A percentile compares a stretch with the other conserved stretches of the same genome.
Evolutionary conservation across 1,140 invertebrate species (phyloP).

Genomic region (Dreissena polymorpha): DNA sequence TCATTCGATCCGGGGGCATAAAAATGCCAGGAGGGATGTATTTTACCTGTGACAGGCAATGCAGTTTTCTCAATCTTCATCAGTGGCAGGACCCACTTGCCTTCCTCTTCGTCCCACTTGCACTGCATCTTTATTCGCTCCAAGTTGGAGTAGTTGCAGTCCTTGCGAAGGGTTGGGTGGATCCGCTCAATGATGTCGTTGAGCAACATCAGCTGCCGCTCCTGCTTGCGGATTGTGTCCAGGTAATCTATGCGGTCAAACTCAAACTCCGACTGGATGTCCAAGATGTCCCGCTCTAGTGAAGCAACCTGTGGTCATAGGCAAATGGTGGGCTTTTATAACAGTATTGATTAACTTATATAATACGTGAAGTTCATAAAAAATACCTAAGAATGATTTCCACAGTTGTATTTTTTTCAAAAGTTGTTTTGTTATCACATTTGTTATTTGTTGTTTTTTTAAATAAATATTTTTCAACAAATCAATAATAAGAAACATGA

Average conservation of each 20-base stretch:
- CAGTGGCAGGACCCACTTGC: constrained; percentile 88
- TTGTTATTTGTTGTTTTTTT: too few species aligned
- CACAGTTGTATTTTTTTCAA: too few species aligned
- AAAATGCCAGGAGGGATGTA: too few species aligned
- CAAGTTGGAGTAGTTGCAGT: constrained; percentile 85
- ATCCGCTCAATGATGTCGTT: constrained; percentile 85
- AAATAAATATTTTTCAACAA: too few species aligned
- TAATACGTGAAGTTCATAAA: too few species aligned
- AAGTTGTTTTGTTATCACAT: too few species aligned
- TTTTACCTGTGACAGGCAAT: constrained; percentile 82
- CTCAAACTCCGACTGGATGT: constrained; percentile 92
- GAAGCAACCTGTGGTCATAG: background rate
- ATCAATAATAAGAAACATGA: too few species aligned
- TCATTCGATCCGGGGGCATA: too few species aligned
- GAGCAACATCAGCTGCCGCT: constrained; percentile 86
- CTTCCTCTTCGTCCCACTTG: constrained; percentile 88
- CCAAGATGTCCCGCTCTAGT: constrained; percentile 85
- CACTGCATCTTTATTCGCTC: constrained; percentile 85
- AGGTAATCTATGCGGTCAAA: constrained; percentile 91
- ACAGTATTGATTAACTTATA: too few species aligned
- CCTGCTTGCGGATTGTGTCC: constrained; percentile 90
- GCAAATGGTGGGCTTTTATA: too few species aligned
- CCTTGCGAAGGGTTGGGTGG: constrained; percentile 86
- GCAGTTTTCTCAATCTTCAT: constrained; percentile 84
- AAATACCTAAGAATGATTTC: too few species aligned